Percentiles rank a stretch among this genome's conserved stretches.
These are phyloP conservation scores for Anomalospiza imberbis DNA, from an alignment of 2,797 vertebrate species.

Conservation along the genomic window DNA sequence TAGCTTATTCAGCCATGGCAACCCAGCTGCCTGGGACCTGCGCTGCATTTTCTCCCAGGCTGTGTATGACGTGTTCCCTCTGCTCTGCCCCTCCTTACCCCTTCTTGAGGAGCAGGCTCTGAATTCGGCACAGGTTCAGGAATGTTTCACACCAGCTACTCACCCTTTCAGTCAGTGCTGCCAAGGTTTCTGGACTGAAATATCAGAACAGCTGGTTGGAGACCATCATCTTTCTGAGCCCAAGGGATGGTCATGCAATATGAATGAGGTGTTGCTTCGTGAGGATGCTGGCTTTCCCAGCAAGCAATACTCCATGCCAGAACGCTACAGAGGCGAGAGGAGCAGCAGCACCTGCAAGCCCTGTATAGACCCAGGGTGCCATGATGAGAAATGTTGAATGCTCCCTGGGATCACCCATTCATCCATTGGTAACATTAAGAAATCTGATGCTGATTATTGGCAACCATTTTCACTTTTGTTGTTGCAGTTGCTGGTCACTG, in stretches of 20 bases:
- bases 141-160: not conserved
- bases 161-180: not conserved
- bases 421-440: not conserved
- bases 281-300: not conserved
- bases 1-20: conserved; percentile 32
- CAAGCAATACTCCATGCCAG: fast-evolving
- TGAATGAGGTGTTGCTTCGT: not conserved
- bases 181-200: not conserved
- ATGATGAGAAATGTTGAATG: not conserved
- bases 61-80: not conserved
- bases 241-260: not conserved
- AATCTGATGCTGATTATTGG: not conserved
- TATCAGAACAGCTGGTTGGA: not conserved
- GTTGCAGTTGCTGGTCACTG: not conserved
- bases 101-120: not conserved
- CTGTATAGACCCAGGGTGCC: not conserved
- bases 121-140: not conserved
- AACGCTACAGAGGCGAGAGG: not conserved
- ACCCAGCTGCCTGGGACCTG: not conserved
- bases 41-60: not conserved
- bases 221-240: not conserved
- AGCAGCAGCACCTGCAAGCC: not conserved
- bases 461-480: not conserved
- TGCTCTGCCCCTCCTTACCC: not conserved
- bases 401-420: not conserved